Conservation (phyloP, 2,113 vertebrate genomes). For the Zosterops hypoxanthus region DNA sequence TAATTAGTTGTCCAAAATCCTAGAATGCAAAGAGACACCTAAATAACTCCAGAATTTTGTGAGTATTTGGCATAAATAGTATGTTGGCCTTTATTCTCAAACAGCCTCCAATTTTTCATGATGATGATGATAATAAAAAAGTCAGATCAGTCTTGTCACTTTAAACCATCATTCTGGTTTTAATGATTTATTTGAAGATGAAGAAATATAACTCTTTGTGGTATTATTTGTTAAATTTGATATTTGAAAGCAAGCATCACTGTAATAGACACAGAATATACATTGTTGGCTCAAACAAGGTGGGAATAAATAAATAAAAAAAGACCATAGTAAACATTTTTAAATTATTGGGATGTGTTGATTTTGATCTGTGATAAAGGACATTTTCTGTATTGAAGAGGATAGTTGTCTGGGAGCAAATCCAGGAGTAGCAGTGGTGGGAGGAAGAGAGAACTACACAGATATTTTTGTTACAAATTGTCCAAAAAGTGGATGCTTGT, state of each 20-base stretch:
- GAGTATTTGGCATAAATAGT: not conserved
- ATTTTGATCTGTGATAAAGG: not conserved
- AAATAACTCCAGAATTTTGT: not conserved
- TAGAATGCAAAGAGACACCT: not conserved
- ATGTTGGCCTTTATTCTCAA: not conserved
- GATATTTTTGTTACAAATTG: slow-evolving; percentile 31
- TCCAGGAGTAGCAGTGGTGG: not conserved
- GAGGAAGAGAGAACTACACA: not conserved
- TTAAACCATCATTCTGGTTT: not conserved
- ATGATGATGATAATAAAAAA: not conserved
- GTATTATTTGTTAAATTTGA: not conserved
- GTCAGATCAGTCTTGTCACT: not conserved
- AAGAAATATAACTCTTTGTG: not conserved
- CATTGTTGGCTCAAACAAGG: not conserved
- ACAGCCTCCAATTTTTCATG: not conserved
- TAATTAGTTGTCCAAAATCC: not conserved
- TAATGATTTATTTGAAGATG: not conserved
- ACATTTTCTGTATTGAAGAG: not conserved
- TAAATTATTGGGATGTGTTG: not conserved
- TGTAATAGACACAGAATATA: not conserved
- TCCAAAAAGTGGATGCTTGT: not conserved
- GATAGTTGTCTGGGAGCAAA: slow-evolving; percentile 12
- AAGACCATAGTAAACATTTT: not conserved
- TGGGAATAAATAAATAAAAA: not conserved
- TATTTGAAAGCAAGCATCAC: not conserved